phyloP scores from a whole-genome alignment of 2,113 vertebrate species.

The Lepus americanus region DNA sequence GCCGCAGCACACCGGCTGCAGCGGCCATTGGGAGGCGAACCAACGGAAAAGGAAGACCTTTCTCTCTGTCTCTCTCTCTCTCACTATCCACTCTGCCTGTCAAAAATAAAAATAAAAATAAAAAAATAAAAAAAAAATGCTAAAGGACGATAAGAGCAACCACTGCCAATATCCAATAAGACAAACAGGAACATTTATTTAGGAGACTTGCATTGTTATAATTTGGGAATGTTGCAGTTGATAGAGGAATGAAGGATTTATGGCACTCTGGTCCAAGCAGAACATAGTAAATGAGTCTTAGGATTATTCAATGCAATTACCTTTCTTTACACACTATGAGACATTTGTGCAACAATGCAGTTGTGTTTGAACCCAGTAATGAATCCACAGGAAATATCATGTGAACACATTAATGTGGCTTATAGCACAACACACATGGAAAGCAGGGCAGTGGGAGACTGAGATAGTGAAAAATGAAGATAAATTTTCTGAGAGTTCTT shows the following conservation, averaged over 20 bases:
- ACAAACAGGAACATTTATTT: background rate
- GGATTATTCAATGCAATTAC: background rate
- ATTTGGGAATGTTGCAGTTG: background rate
- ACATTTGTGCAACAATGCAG: background rate
- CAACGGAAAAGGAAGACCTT: too few relatives aligned
- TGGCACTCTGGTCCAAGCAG: background rate
- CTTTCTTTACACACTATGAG: background rate
- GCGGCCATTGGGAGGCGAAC: too few relatives aligned
- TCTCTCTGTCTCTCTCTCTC: too few relatives aligned
- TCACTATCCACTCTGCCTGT: too few relatives aligned
- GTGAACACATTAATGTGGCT: background rate
- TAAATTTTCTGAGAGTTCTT: background rate
- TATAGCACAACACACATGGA: background rate
- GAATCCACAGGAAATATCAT: background rate
- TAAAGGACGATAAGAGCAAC: background rate
- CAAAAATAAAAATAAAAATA: too few relatives aligned
- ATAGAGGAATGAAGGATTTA: background rate
- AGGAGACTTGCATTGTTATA: background rate
- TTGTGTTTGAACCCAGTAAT: background rate
- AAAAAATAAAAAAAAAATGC: too few relatives aligned
- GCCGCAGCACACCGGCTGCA: too few relatives aligned
- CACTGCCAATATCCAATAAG: background rate
- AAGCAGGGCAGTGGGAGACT: background rate
- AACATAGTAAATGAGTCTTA: background rate
- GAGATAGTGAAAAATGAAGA: background rate